Percentiles rank a stretch among this genome's conserved stretches.
These are phyloP conservation scores for Macrochelys suwanniensis DNA, from an alignment of 2,797 vertebrate species.

Conservation along the genomic window DNA sequence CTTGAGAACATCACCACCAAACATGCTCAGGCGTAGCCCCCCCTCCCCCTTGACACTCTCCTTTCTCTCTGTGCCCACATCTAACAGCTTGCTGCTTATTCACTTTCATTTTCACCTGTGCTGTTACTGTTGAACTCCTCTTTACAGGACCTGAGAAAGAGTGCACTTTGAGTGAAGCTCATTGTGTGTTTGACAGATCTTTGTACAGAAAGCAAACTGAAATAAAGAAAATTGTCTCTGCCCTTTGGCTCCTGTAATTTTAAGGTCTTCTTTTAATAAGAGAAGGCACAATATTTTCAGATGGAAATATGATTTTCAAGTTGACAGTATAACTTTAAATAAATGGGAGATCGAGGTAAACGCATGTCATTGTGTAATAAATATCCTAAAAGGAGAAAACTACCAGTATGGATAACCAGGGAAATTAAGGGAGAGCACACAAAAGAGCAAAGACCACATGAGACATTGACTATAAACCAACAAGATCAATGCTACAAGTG, in stretches of 20 bases:
- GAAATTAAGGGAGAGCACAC: constrained; percentile 61
- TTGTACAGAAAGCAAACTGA: neutral
- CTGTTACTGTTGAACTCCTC: neutral
- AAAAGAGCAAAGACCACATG: constrained; percentile 59
- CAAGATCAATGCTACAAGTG: constrained; percentile 56
- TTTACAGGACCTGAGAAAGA: neutral
- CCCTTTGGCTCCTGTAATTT: neutral
- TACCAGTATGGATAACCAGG: constrained; percentile 43
- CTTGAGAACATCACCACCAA: neutral
- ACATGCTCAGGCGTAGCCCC: neutral
- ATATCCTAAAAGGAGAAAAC: constrained; percentile 62
- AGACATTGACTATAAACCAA: constrained; percentile 58
- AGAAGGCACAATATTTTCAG: constrained; percentile 59
- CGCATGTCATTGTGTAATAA: constrained; percentile 53
- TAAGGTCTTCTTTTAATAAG: constrained; percentile 32
- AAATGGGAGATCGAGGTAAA: constrained; percentile 64
- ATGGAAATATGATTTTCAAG: constrained; percentile 62
- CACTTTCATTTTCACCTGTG: neutral
- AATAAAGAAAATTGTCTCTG: neutral
- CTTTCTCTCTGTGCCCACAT: neutral
- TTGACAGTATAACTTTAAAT: constrained; percentile 66
- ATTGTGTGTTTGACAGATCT: neutral
- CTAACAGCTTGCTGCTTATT: neutral
- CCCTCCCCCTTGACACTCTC: neutral
- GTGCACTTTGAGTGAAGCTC: neutral